These are phyloP conservation scores for Petrocephalus sullivani DNA, from an alignment of 2,797 vertebrate genomes.

Conservation along the genomic window DNA sequence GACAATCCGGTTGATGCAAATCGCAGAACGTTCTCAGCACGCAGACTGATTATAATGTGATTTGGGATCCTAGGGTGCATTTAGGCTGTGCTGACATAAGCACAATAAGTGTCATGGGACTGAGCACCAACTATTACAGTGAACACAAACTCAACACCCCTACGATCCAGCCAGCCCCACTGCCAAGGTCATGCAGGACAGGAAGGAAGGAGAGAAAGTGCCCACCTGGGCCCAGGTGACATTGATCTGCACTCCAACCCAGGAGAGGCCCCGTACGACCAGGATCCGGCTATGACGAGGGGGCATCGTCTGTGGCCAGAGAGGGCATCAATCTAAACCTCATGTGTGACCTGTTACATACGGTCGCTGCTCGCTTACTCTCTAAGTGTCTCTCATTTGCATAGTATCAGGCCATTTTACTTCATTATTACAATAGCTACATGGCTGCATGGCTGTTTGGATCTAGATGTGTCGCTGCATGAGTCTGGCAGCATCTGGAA, in stretches of 20 bases:
- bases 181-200: too few relatives aligned
- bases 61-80: background rate
- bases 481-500: background rate
- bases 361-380: background rate
- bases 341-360: background rate
- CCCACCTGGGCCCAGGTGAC: too few relatives aligned
- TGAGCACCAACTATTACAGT: background rate
- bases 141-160: background rate
- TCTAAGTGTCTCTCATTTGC: background rate
- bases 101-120: background rate
- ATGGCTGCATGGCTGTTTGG: background rate
- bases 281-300: background rate
- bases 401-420: background rate
- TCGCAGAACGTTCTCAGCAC: background rate
- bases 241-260: background rate
- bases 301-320: background rate
- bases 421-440: background rate
- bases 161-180: background rate
- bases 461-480: background rate
- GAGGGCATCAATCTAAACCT: background rate
- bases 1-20: background rate
- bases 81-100: background rate
- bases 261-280: background rate
- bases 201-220: too few relatives aligned
- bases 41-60: background rate